phyloP scores from a whole-genome alignment of 2,797 vertebrate species.

The Hyperoplus immaculatus region DNA sequence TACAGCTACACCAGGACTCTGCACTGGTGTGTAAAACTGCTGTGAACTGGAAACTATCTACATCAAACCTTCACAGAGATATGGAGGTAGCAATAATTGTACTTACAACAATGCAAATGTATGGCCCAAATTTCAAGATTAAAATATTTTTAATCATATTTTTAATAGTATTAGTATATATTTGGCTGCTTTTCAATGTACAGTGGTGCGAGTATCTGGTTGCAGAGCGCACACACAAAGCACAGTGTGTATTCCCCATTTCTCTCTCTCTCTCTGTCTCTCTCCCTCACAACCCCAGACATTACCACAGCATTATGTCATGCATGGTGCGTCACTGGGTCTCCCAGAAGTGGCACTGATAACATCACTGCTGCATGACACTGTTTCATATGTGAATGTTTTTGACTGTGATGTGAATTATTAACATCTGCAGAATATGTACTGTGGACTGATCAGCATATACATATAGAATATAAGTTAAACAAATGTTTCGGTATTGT shows the following conservation, averaged over 20 bases:
- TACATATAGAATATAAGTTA: neutral
- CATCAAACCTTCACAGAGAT: neutral
- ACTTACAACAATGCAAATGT: neutral
- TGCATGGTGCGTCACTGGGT: slow-evolving; percentile 74
- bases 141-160: slow-evolving; percentile 14
- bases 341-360: slow-evolving; percentile 78
- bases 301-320: slow-evolving; percentile 77
- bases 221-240: slow-evolving; percentile 29
- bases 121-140: neutral
- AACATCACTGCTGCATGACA: slow-evolving; percentile 58
- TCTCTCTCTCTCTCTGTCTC: slow-evolving; percentile 23
- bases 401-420: slow-evolving; percentile 22
- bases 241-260: slow-evolving; percentile 25
- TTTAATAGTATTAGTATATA: slow-evolving; percentile 31
- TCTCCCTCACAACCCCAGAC: slow-evolving; percentile 62
- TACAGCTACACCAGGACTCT: neutral
- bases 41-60: neutral
- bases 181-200: slow-evolving; percentile 20
- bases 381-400: slow-evolving; percentile 39
- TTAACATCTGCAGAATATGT: slow-evolving; percentile 31
- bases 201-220: slow-evolving; percentile 24
- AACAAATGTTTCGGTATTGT: neutral
- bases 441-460: neutral
- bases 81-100: neutral
- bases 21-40: neutral